Conservation (phyloP, 2,797 vertebrate species). For the Melanotaenia boesemani region DNA sequence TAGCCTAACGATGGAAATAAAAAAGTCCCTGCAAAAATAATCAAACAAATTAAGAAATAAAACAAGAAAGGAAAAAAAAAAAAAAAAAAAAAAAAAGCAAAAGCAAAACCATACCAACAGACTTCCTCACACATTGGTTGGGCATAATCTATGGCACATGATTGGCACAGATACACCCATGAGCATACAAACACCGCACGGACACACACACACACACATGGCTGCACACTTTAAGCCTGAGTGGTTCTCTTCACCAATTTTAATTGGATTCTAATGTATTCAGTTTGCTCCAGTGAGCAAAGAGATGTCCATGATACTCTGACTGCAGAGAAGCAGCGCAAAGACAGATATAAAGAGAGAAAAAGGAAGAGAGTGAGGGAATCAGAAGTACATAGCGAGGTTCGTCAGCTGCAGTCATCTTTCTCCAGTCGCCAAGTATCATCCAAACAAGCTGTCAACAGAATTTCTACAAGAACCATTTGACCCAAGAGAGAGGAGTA, state of each 20-base stretch:
- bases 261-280: slow-evolving; percentile 85
- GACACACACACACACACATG: slow-evolving; percentile 35
- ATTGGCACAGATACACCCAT: slow-evolving; percentile 35
- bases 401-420: slow-evolving; percentile 59
- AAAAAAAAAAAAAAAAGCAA: neutral
- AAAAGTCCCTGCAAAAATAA: neutral
- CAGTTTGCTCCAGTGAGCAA: slow-evolving; percentile 76
- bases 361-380: neutral
- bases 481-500: slow-evolving; percentile 46
- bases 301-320: slow-evolving; percentile 65
- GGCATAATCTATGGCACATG: slow-evolving; percentile 32
- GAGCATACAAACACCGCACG: slow-evolving; percentile 23
- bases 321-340: slow-evolving; percentile 31
- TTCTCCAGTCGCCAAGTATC: slow-evolving; percentile 37
- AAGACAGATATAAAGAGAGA: neutral
- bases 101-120: neutral
- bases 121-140: slow-evolving; percentile 3
- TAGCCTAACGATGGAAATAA: neutral
- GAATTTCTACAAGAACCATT: slow-evolving; percentile 63
- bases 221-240: slow-evolving; percentile 54
- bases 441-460: slow-evolving; percentile 51
- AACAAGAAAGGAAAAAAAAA: slow-evolving; percentile 1
- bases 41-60: neutral
- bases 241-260: slow-evolving; percentile 63
- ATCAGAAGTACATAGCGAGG: slow-evolving; percentile 47